These are phyloP conservation scores for Pholis gunnellus DNA, from an alignment of 2,113 vertebrate genomes.

Conservation along the genomic window DNA sequence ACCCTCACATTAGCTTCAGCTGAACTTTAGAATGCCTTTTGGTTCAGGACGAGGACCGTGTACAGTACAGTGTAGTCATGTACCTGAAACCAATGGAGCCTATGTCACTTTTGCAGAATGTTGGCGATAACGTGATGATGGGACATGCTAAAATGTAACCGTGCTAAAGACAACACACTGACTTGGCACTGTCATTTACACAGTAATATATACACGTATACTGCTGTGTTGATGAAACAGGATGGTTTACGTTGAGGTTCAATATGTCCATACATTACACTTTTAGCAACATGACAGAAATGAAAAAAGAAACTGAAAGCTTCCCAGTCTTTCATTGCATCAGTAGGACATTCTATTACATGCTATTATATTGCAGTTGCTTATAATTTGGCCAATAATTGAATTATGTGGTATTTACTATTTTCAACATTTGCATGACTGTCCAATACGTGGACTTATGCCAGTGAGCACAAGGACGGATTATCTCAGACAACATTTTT, in stretches of 20 bases:
- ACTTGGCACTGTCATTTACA: background rate
- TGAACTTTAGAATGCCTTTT: too few relatives aligned
- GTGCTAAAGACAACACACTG: background rate
- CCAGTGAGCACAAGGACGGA: conserved; percentile 63
- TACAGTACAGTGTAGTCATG: too few relatives aligned
- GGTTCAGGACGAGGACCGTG: too few relatives aligned
- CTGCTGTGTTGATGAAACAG: background rate
- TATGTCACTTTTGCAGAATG: too few relatives aligned
- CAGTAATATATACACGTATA: background rate
- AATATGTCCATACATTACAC: background rate
- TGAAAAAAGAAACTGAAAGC: background rate
- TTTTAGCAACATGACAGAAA: background rate
- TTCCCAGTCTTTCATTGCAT: conserved; percentile 5
- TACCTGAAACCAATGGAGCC: too few relatives aligned
- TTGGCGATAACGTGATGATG: too few relatives aligned
- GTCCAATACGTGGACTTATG: conserved; percentile 41
- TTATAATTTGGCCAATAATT: conserved; percentile 15
- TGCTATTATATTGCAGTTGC: background rate
- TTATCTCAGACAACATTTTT: conserved; percentile 63
- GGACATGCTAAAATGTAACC: background rate
- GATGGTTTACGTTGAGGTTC: background rate
- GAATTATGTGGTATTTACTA: background rate
- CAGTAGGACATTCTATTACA: background rate
- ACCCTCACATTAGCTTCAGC: too few relatives aligned
- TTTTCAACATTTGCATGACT: background rate